Base-by-base conservation (phyloP, 2,113 vertebrate genomes). In the Gymnocephalus cernua region DNA sequence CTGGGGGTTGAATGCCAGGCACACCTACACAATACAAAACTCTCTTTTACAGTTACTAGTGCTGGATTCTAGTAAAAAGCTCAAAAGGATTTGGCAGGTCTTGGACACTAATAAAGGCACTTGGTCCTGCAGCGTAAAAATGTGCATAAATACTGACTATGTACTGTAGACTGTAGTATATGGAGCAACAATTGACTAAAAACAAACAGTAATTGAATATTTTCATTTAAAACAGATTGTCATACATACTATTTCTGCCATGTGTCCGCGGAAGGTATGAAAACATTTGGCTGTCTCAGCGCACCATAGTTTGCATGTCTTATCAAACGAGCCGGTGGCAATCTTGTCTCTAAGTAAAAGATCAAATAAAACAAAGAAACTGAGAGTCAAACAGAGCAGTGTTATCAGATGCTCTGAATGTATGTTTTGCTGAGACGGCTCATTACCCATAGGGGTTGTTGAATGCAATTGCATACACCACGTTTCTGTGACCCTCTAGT, bases 291-390 rank as follows among this genome's bases (percentile, higher is more conserved):
- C 97, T 3, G 97, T 98, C 86, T 97, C 96, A 1, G 93, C 93
- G 77, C 96, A 97, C 98, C 98, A 99, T 61, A 99, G 86, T 90
- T 96, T 98, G 91, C 97, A 98, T 61, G 97, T 99, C 90, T 98
- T 99, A 86, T 99, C 98, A 79, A 99, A 99, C 51, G 98, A 99
- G 71, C 97, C 98, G 0, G 98, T 99, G 85, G 97, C 97, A 91
- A 99, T 97, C 93, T 98, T 99, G 93, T 98, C 97, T 71, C 97
- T 99, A 90, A 21, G 81, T 93, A 89, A 83, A n/a, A 59, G 32
- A 87, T 10, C 23, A 68, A 90, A 35, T 0, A 59, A 53, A 82
- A 45, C 19, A 41, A 68, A 18, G 11, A 23, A 62, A 25, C 10
- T 14, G 7, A 64, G 15, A 19, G 58, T 71, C 2, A 56, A 65